Conservation (phyloP, 2,797 vertebrate genomes). For the Lagorchestes hirsutus region DNA sequence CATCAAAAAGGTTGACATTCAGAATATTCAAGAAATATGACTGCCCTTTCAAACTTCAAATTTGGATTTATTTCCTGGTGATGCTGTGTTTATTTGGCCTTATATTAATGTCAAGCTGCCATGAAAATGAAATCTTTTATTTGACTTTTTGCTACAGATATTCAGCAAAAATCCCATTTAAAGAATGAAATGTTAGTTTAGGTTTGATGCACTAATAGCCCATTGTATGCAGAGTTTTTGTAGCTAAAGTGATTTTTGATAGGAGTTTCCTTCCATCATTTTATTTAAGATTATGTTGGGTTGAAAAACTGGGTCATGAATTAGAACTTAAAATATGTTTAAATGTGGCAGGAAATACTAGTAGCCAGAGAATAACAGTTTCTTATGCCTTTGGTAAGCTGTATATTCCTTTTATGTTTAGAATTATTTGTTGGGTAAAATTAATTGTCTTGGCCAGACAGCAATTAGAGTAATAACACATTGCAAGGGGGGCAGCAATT, state of each 20-base stretch:
- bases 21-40: constrained; percentile 85
- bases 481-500: neutral
- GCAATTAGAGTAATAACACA: neutral
- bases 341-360: neutral
- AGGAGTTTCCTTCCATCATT: neutral
- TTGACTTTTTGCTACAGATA: constrained; percentile 81
- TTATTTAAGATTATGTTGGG: neutral
- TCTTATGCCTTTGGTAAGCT: neutral
- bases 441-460: neutral
- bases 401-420: neutral
- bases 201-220: neutral
- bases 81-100: constrained; percentile 83
- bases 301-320: neutral
- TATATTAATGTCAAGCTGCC: constrained; percentile 82
- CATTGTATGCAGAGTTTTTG: constrained; percentile 1
- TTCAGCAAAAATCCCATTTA: constrained; percentile 74
- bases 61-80: constrained; percentile 83
- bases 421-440: neutral
- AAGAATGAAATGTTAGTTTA: constrained; percentile 55
- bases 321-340: constrained; percentile 21
- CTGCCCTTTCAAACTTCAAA: constrained; percentile 86
- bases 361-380: neutral
- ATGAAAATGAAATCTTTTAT: constrained; percentile 82
- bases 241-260: neutral
- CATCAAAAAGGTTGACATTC: constrained; percentile 87